phyloP scores from a whole-genome alignment of 2,888 invertebrate genomes.

The Panzeria rudis region DNA sequence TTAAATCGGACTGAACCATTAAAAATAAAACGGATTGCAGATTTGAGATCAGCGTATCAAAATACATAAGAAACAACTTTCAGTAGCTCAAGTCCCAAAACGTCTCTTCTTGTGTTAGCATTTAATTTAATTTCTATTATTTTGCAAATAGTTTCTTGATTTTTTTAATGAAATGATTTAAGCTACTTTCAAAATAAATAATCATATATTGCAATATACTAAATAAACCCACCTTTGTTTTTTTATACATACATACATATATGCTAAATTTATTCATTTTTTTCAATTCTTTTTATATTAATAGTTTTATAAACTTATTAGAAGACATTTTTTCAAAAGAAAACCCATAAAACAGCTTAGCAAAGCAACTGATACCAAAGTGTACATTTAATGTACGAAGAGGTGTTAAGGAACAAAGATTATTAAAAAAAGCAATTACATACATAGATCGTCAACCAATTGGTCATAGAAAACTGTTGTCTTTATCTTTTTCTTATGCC shows the following conservation, averaged over 20 bases:
- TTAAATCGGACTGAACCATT: too few species aligned
- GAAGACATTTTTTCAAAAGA: neutral
- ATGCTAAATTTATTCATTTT: neutral
- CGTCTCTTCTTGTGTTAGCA: too few species aligned
- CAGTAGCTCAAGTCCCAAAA: too few species aligned
- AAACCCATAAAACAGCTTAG: neutral
- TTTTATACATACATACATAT: too few species aligned
- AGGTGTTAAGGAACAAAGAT: neutral
- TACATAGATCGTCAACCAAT: slow-evolving; percentile 30
- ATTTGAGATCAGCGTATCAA: too few species aligned
- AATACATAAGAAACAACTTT: too few species aligned
- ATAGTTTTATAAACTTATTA: neutral
- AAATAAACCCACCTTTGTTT: too few species aligned
- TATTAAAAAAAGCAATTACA: slow-evolving; percentile 22
- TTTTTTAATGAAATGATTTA: neutral
- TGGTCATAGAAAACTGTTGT: neutral
- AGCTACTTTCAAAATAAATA: neutral
- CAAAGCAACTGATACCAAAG: neutral
- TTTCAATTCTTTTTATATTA: neutral
- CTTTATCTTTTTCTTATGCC: neutral
- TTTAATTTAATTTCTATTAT: too few species aligned
- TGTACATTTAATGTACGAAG: slow-evolving; percentile 7
- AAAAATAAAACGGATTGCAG: too few species aligned
- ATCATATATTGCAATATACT: too few species aligned
- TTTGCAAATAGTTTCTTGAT: neutral